Evolutionary conservation across 2,797 vertebrate genomes (phyloP).

Genomic region (Scyliorhinus canicula): DNA sequence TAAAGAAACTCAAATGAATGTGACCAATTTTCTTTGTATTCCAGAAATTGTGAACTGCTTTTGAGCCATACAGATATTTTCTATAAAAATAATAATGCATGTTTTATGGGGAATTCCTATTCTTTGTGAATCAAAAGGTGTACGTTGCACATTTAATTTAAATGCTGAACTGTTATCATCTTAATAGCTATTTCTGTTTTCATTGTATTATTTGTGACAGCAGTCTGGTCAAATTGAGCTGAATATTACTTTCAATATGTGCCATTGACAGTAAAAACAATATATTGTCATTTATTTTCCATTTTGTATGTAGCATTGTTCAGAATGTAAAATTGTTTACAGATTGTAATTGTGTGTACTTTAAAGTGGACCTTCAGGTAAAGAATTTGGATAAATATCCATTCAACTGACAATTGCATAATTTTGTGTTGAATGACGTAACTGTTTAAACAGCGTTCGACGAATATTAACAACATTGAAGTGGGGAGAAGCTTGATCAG

Average conservation of each 20-base stretch:
- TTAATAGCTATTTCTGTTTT: neutral
- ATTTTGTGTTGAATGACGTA: neutral
- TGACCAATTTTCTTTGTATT: conserved; percentile 1
- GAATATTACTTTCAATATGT: neutral
- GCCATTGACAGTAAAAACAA: neutral
- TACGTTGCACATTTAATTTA: neutral
- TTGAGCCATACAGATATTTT: neutral
- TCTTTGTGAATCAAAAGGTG: neutral
- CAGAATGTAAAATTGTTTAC: neutral
- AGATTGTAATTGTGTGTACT: neutral
- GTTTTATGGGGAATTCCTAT: neutral
- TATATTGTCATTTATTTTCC: neutral
- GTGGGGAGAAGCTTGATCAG: neutral
- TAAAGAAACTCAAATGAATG: neutral
- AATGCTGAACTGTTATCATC: conserved; percentile 10
- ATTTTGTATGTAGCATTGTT: neutral
- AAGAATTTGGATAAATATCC: neutral
- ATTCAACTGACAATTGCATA: neutral
- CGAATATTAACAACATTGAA: neutral
- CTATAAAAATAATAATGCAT: neutral
- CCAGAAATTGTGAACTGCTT: neutral
- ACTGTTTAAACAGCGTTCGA: neutral
- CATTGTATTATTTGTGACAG: too few relatives aligned
- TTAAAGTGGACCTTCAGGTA: neutral
- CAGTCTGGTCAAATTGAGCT: neutral